Evolutionary conservation across 2,113 vertebrate species (phyloP).

Genomic region (human): GRCh38 chr14:99704501-99705000

Average conservation of each 20-base stretch:
- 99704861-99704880: background rate
- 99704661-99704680: background rate
- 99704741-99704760: background rate
- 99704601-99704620: background rate
- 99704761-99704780: background rate
- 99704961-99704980: background rate
- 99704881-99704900: background rate
- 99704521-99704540: background rate
- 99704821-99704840: background rate
- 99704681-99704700: background rate
- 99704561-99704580: background rate
- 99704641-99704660: accelerated
- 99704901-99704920: background rate
- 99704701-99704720: background rate
- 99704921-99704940: background rate
- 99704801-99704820: background rate
- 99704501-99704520: background rate
- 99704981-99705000: accelerated
- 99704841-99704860: background rate
- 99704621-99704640: background rate
- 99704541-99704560: background rate
- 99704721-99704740: background rate
- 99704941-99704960: background rate
- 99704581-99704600: accelerated
- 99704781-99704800: accelerated